phyloP scores from a whole-genome alignment of 92 coral and sea anemone genomes.

The Montipora capitata region DNA sequence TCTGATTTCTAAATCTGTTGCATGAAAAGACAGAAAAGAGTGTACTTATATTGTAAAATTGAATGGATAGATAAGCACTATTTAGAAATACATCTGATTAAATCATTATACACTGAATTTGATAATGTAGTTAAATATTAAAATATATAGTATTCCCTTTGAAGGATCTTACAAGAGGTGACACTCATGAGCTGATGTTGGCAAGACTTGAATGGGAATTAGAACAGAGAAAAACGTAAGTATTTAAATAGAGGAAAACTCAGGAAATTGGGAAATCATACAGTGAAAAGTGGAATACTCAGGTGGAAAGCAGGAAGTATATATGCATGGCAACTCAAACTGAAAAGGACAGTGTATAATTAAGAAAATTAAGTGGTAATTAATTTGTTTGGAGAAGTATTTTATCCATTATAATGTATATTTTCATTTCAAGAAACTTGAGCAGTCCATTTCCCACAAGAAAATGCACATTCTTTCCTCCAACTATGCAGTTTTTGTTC shows the following conservation, averaged over 20 bases:
- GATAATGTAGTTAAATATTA: neutral
- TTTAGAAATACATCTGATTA: neutral
- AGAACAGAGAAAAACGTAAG: conserved; percentile 91
- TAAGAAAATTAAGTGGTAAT: too few species aligned
- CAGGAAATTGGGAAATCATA: too few species aligned
- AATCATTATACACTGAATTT: too few species aligned
- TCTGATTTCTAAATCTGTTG: too few species aligned
- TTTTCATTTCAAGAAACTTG: neutral
- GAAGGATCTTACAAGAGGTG: conserved; percentile 79
- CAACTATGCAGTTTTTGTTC: neutral
- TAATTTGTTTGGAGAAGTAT: neutral
- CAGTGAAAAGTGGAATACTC: too few species aligned
- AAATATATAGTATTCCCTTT: neutral
- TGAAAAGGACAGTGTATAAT: too few species aligned
- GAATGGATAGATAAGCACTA: too few species aligned
- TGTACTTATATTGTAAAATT: too few species aligned
- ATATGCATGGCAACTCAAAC: too few species aligned
- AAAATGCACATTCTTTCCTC: neutral
- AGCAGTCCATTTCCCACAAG: too few species aligned
- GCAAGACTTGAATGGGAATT: conserved; percentile 98
- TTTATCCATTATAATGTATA: neutral
- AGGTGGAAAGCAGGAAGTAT: too few species aligned
- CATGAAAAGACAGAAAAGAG: too few species aligned
- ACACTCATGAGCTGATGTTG: conserved; percentile 92
- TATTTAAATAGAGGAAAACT: neutral